Evolutionary conservation across 2,888 invertebrate genomes (phyloP), one percentile per base, ranked within the genome.

Genomic region (Geophilus truncorum): DNA sequence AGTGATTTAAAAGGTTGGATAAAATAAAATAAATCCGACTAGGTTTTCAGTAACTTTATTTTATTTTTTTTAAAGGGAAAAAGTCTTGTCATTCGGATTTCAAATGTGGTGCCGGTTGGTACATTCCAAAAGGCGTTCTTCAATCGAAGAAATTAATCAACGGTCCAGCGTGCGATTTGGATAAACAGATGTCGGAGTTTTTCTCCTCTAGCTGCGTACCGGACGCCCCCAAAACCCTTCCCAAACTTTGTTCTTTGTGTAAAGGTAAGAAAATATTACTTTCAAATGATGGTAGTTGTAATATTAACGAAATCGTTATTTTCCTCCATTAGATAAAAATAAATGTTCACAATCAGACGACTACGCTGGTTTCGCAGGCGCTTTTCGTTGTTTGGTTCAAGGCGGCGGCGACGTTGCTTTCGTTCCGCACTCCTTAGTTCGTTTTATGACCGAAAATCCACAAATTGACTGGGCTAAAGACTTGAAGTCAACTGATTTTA

Each of bases 341-440:
- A 79, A 90, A 84, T 95, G 95, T 85, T 91, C 93, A 86, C 93
- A 93, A 83, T 93, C 94, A 0, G 96, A 96, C 86, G 91, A 90
- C 79, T 94, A 90, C 87, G 93, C 94, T 23, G 95, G 95, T 0
- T 95, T 95, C 86, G 93, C 93, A 82, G 96, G 96, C 0, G 94
- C 95, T 0, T 88, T 96, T 70, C 89, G 92, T 30, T 96, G 96
- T 86, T 88, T 96, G 82, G 92, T 92, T 0, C 92, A 93, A 84
- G 93, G 94, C 83, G 92, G 91, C 1, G 96, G 95, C 0, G 92
- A 96, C 84, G 92, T 96, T 1, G 96, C 95, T n/a, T 79, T 79
- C 30, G 12, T 79, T 10, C 32, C 30, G 1, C 79, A 79, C 32
- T 25, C 79, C n/a, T 18, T 32, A 79, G 28, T 70, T 51, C 75